Evolutionary conservation across 2,888 invertebrate genomes (phyloP), one percentile per base, ranked within the genome.

Genomic region (Cryptosula pallasiana): DNA sequence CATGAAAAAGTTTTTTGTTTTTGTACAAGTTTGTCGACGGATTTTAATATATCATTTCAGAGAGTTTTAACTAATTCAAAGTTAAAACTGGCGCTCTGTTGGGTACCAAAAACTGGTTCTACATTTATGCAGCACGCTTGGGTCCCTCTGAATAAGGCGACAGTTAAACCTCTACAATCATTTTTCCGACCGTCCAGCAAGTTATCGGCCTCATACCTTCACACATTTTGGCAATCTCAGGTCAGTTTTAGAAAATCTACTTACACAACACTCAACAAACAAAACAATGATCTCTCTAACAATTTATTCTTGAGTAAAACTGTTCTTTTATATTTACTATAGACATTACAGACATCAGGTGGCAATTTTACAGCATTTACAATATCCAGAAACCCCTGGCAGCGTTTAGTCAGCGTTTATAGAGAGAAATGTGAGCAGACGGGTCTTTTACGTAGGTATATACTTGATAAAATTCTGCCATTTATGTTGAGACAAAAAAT

Each of bases 341-440:
- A 55, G 55, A 16, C 25, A n/a, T 23, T 23, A n/a, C 9, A 16
- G 9, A 55, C 5, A 55, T 5, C 9, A 55, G 55, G 25, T 5
- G 32, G 32, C 3, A 63, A 32, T 3, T 63, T 32, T n/a, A 32
- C 32, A 29, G 13, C 34, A 3, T 63, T 63, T 32, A 32, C 32
- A 2, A 34, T 63, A 32, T 20, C 32, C 16, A 63, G 63, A 63
- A 63, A 32, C n/a, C 63, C 63, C 2, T 63, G 63, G 63, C 27
- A 32, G n/a, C 63, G 63, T 34, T 32, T 63, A 25, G 63, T 63
- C 27, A 63, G 63, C 32, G 63, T 63, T 1, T 63, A 63, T 63
- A 2, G 63, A 63, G 63, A 63, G 32, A 63, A 63, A 32, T 63
- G 63, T 63, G 63, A 63, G 32, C 27, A 32, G 32, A 27, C 45